phyloP scores from a whole-genome alignment of 1,140 invertebrate genomes.

The Drosophila leontia region DNA sequence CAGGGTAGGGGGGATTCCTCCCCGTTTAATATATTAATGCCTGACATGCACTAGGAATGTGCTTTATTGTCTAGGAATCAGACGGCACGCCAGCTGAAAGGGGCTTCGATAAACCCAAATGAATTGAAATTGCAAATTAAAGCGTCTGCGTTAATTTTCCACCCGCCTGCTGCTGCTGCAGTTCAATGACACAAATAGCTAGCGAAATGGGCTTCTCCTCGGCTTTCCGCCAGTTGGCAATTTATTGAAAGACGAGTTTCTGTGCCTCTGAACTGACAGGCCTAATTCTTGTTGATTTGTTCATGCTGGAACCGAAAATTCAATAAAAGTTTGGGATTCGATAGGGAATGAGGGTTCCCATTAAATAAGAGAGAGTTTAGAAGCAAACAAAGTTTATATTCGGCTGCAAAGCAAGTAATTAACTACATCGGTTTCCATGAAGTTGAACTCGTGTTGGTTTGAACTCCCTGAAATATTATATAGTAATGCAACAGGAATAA shows the following conservation, averaged over 20 bases:
- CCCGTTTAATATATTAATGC: conserved; percentile 69
- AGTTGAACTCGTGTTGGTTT: not conserved
- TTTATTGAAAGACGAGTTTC: conserved; percentile 45
- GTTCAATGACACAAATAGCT: conserved; percentile 37
- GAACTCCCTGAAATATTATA: not conserved
- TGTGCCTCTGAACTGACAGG: conserved; percentile 31
- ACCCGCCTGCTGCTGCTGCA: conserved; percentile 31
- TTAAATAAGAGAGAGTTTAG: conserved; percentile 4
- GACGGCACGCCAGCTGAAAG: conserved; percentile 18
- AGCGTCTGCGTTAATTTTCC: conserved; percentile 52
- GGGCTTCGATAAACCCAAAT: conserved; percentile 26
- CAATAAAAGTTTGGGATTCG: conserved; percentile 30
- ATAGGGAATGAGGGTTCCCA: not conserved
- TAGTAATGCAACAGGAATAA: no score
- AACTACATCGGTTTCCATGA: not conserved
- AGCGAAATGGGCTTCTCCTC: not conserved
- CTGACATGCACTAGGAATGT: conserved; percentile 60
- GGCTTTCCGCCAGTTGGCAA: conserved; percentile 12
- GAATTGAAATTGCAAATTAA: conserved; percentile 66
- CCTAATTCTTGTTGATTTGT: conserved; percentile 39
- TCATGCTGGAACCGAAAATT: conserved; percentile 15
- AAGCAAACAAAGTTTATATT: conserved; percentile 1
- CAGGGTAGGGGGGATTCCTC: conserved; percentile 1
- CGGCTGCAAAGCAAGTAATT: conserved; percentile 4
- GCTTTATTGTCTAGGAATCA: conserved; percentile 67